Conservation (phyloP, 2,888 invertebrate species). For the Fragum whitleyi region DNA sequence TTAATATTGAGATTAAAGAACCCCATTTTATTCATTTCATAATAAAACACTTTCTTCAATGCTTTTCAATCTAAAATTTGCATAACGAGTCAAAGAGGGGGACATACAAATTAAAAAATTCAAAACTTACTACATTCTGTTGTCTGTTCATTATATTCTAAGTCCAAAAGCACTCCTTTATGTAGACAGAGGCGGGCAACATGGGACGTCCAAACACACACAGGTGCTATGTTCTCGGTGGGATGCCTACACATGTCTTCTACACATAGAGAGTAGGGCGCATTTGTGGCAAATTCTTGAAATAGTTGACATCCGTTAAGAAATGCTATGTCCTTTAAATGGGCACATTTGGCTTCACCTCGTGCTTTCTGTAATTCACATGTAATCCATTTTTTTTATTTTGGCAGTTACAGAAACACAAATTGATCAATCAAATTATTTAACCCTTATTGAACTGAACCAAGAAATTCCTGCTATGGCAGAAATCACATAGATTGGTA, state of each 20-base stretch:
- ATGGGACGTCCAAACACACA: conserved; percentile 51
- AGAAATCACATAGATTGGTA: too few species aligned
- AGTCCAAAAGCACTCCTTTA: conserved; percentile 10
- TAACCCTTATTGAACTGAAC: too few species aligned
- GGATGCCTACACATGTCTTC: background rate
- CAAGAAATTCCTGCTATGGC: too few species aligned
- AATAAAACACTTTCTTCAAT: too few species aligned
- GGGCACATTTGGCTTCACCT: conserved; percentile 17
- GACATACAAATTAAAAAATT: too few species aligned
- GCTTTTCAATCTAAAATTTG: too few species aligned
- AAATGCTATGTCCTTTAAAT: conserved; percentile 32
- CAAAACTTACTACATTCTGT: conserved; percentile 32
- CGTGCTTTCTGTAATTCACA: conserved; percentile 4
- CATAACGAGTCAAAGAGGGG: too few species aligned
- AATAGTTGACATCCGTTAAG: conserved; percentile 17
- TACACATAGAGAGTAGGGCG: background rate
- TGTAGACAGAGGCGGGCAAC: conserved; percentile 33
- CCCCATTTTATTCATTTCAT: too few species aligned
- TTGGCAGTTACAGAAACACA: too few species aligned
- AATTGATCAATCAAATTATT: too few species aligned
- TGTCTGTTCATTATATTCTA: conserved; percentile 26
- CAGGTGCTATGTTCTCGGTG: background rate
- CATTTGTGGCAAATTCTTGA: background rate
- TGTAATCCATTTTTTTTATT: too few species aligned
- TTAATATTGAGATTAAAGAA: too few species aligned